Percentiles rank a stretch among this genome's conserved stretches.
These are phyloP conservation scores for Eurois occulta DNA, from an alignment of 2,888 invertebrate species.

Conservation along the genomic window DNA sequence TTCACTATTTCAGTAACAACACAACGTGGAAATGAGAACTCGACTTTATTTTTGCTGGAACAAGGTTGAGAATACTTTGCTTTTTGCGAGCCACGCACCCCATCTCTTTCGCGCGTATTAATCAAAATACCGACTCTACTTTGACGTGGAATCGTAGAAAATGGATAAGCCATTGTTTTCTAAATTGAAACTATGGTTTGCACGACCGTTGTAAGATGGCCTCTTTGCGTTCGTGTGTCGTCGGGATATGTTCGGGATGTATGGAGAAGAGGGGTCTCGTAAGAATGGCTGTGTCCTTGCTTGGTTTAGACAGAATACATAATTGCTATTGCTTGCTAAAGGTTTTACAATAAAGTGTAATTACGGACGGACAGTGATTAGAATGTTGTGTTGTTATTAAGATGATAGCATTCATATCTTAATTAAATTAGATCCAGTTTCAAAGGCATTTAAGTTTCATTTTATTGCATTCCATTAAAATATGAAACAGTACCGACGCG, in stretches of 20 bases:
- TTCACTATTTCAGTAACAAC: constrained; percentile 87
- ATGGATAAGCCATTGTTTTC: constrained; percentile 90
- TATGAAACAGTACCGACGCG: constrained; percentile 1
- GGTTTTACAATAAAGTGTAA: constrained; percentile 71
- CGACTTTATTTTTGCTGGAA: constrained; percentile 75
- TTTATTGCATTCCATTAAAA: constrained; percentile 35
- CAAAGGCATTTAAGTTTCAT: constrained; percentile 3
- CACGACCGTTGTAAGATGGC: constrained; percentile 77
- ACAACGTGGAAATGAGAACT: constrained; percentile 73
- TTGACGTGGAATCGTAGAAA: constrained; percentile 90
- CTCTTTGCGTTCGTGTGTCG: constrained; percentile 67
- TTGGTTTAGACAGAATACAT: constrained; percentile 86
- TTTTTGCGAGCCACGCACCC: constrained; percentile 77
- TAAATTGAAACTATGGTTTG: constrained; percentile 89
- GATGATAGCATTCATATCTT: constrained; percentile 50
- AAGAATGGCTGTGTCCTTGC: constrained; percentile 73
- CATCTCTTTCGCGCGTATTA: constrained; percentile 90
- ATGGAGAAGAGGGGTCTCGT: constrained; percentile 69
- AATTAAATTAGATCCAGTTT: constrained; percentile 42
- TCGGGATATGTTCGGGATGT: constrained; percentile 58
- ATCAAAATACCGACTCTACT: constrained; percentile 90
- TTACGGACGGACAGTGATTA: constrained; percentile 78
- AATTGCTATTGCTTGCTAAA: constrained; percentile 83
- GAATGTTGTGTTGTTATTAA: constrained; percentile 76
- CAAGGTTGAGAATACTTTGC: constrained; percentile 75